Percentiles rank a stretch among this genome's conserved stretches.
phyloP scores from a whole-genome alignment of 2,888 invertebrate species.

The Boloria selene region DNA sequence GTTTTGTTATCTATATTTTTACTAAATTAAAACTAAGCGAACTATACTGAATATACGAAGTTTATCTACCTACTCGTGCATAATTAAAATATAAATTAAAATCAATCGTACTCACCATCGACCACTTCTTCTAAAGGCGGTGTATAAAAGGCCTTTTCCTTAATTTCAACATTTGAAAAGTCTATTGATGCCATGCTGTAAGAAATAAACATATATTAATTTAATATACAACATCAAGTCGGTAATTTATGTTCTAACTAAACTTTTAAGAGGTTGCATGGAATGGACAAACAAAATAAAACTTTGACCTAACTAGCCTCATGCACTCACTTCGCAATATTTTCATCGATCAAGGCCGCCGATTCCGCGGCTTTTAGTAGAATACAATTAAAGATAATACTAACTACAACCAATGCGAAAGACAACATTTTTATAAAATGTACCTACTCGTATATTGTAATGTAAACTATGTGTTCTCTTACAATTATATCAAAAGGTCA shows the following conservation, averaged over 20 bases:
- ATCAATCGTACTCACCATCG: slow-evolving; percentile 70
- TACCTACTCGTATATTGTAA: too few relatives aligned
- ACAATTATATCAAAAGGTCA: slow-evolving; percentile 21
- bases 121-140: slow-evolving; percentile 86
- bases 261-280: not conserved
- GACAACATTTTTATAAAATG: slow-evolving; percentile 6
- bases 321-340: slow-evolving; percentile 45
- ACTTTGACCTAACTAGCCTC: slow-evolving; percentile 21
- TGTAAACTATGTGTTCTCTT: not conserved
- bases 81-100: not conserved
- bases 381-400: slow-evolving; percentile 39
- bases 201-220: not conserved
- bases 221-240: not conserved
- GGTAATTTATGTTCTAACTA: not conserved
- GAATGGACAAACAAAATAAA: slow-evolving; percentile 4
- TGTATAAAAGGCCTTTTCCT: slow-evolving; percentile 81
- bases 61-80: too few relatives aligned
- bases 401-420: slow-evolving; percentile 18
- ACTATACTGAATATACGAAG: too few relatives aligned
- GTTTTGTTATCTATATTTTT: too few relatives aligned
- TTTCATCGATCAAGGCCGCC: slow-evolving; percentile 50
- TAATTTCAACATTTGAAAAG: slow-evolving; percentile 65
- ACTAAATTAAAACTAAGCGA: too few relatives aligned
- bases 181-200: slow-evolving; percentile 69
- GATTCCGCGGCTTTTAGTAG: slow-evolving; percentile 38